Percentiles rank a stretch among this genome's conserved stretches.
Evolutionary conservation across 1,140 invertebrate genomes (phyloP).

Genomic region (Leptopilina boulardi): DNA sequence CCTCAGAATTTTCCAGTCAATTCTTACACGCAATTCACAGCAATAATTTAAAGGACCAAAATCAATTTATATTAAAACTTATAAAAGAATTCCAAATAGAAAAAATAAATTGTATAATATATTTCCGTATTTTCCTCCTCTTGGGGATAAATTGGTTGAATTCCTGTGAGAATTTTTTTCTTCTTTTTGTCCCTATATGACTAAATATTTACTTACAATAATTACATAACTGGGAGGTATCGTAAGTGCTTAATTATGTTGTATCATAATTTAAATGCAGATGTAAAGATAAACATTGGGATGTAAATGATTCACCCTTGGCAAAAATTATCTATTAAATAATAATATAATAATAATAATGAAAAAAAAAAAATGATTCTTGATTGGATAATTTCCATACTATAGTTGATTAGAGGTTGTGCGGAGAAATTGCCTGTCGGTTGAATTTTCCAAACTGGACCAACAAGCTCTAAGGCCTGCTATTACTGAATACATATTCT

Average conservation of each 20-base stretch:
- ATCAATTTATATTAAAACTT: too few relatives aligned
- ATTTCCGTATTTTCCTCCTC: too few relatives aligned
- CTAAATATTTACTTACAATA: not conserved
- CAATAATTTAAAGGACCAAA: too few relatives aligned
- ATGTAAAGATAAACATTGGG: not conserved
- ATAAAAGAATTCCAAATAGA: too few relatives aligned
- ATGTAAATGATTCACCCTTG: not conserved
- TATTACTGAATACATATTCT: constrained; percentile 14
- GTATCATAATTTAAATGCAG: not conserved
- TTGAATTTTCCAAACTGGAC: constrained; percentile 9
- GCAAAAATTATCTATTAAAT: constrained; percentile 6
- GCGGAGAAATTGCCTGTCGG: constrained; percentile 8
- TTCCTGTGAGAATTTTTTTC: not conserved
- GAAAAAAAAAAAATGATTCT: not conserved
- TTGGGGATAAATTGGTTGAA: too few relatives aligned
- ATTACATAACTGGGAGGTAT: not conserved
- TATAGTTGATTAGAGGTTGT: constrained; percentile 15
- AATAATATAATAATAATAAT: not conserved
- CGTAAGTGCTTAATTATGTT: not conserved
- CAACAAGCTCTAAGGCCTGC: constrained; percentile 10
- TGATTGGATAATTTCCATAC: constrained; percentile 17
- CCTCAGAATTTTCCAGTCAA: not conserved
- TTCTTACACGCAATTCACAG: too few relatives aligned
- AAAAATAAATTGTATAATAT: too few relatives aligned
- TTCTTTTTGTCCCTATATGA: not conserved